These are phyloP conservation scores for Gambusia yucatana DNA, from an alignment of 2,797 vertebrate species.

Conservation along the genomic window DNA sequence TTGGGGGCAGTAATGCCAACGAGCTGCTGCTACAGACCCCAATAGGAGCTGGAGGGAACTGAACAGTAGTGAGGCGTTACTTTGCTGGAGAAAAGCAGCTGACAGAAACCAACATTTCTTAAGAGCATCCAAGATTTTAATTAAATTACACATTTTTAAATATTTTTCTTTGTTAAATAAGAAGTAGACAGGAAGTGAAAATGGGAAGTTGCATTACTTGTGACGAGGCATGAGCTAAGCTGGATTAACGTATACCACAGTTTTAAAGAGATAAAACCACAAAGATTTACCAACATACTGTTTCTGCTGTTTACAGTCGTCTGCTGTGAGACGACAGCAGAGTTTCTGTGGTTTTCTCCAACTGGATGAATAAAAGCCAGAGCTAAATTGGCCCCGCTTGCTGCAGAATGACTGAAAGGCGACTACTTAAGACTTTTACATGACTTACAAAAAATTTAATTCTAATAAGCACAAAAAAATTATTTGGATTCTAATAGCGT, in stretches of 20 bases:
- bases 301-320: background rate
- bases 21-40: background rate
- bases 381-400: background rate
- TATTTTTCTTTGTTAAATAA: background rate
- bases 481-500: background rate
- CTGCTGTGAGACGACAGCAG: background rate
- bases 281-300: background rate
- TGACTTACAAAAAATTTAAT: background rate
- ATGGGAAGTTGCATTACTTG: background rate
- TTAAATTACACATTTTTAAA: background rate
- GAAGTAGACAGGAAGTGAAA: background rate
- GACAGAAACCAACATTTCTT: background rate
- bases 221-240: background rate
- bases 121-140: too few species aligned
- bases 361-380: background rate
- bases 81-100: background rate
- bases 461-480: background rate
- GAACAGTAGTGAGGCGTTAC: background rate
- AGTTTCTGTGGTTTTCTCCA: background rate
- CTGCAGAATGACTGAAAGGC: background rate
- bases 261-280: background rate
- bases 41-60: background rate
- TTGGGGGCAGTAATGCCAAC: background rate
- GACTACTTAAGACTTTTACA: background rate
- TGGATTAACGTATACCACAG: background rate